Evolutionary conservation across 2,888 invertebrate species (phyloP).

Genomic region (Sclerodermus sp.): DNA sequence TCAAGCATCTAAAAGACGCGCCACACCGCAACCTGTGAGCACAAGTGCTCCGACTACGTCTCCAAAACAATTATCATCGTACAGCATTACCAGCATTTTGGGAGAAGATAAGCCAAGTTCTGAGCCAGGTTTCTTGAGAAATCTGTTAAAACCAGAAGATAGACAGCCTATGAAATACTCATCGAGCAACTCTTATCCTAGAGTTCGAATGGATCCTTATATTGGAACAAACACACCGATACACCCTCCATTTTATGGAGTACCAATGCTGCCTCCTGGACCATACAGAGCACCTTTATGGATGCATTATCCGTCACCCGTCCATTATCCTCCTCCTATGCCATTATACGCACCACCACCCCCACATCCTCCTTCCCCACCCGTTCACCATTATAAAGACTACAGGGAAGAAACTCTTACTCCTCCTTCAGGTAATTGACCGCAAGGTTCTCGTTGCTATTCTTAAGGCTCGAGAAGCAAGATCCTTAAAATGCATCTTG

Average conservation of each 20-base stretch:
- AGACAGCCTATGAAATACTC: constrained; percentile 51
- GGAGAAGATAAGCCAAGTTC: constrained; percentile 65
- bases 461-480: background rate
- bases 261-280: constrained; percentile 55
- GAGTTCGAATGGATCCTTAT: constrained; percentile 48
- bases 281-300: constrained; percentile 60
- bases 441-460: constrained; percentile 6
- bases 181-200: constrained; percentile 48
- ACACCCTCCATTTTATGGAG: constrained; percentile 53
- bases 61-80: constrained; percentile 66
- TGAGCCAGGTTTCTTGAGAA: constrained; percentile 52
- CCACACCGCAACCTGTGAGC: constrained; percentile 47
- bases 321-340: constrained; percentile 57
- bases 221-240: constrained; percentile 44
- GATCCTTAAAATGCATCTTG: constrained; percentile 26
- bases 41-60: constrained; percentile 41
- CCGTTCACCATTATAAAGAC: constrained; percentile 55
- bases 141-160: constrained; percentile 52
- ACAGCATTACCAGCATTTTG: constrained; percentile 83
- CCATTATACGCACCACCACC: constrained; percentile 54
- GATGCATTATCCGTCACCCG: constrained; percentile 61
- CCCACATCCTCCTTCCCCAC: constrained; percentile 52
- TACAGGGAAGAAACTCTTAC: constrained; percentile 56
- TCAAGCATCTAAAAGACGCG: constrained; percentile 64
- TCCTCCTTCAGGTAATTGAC: constrained; percentile 51